phyloP scores from a whole-genome alignment of 2,113 vertebrate species.

The Ptyas mucosa region DNA sequence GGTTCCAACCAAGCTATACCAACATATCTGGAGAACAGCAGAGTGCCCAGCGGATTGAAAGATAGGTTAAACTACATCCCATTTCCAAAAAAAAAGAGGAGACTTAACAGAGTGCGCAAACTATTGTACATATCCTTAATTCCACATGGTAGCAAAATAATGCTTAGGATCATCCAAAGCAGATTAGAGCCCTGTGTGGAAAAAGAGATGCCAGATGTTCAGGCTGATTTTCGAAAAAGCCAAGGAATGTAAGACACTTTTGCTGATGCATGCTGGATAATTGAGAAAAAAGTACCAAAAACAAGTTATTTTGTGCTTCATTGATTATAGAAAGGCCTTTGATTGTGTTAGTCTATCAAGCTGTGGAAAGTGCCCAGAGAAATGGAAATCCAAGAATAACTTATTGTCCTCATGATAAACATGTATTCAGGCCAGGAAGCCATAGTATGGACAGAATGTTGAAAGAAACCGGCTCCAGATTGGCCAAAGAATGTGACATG shows the following conservation, averaged over 20 bases:
- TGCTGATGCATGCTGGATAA: neutral
- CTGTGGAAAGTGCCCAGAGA: neutral
- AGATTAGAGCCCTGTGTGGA: neutral
- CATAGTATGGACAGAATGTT: neutral
- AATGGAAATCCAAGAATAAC: neutral
- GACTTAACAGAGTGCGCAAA: neutral
- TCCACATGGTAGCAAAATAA: neutral
- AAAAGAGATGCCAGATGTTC: neutral
- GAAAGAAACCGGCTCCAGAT: neutral
- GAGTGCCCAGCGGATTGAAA: neutral
- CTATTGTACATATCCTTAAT: neutral
- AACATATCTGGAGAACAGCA: neutral
- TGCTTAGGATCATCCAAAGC: neutral
- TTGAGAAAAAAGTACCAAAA: neutral
- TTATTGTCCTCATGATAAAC: neutral
- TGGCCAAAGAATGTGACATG: neutral
- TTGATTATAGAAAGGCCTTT: neutral
- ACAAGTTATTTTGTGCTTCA: neutral
- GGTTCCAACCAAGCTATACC: neutral
- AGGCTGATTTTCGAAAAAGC: neutral
- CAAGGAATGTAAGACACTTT: neutral
- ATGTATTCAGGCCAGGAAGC: neutral
- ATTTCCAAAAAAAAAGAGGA: neutral
- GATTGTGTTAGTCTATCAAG: neutral
- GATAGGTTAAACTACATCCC: neutral